Base-by-base conservation (phyloP, 2,113 vertebrate genomes). In the Stictonetta naevosa region DNA sequence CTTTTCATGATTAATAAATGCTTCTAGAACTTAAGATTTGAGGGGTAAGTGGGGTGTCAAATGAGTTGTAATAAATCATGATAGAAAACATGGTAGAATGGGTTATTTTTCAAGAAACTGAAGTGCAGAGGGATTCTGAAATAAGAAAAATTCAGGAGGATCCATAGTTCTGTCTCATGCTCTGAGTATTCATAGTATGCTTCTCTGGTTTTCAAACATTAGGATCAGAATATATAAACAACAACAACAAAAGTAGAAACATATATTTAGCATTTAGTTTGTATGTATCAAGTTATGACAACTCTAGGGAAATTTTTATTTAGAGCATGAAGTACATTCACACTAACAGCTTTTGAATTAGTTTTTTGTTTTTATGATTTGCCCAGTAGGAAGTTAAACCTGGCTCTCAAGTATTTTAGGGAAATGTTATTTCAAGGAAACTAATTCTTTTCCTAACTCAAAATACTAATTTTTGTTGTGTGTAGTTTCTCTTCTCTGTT, bases 361-460 rank as follows among this genome's bases (percentile, higher is more conserved):
- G 5, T 19, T 60, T n/a, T 3, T 21, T 10, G 36, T 74, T 67
- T 59, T 36, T 36, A 11, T 69, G 26, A 29, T 74, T 52, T 85
- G n/a, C n/a, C 9, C 67, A 26, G 5, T 14, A 42, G 26, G 28
- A 75, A 86, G 23, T 19, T 90, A 3, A 75, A 34, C 20, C 42
- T 22, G 8, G 3, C 44, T 75, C 31, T 50, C 63, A 4, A 8
- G 5, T 26, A 15, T 29, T 17, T 34, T 19, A 38, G 38, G 40
- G n/a, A 25, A 60, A 59, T 18, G 20, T 64, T 59, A 4, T 74
- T 18, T 15, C 1, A 88, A 60, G 71, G 48, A 50, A 36, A 55
- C 11, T 8, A 12, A 5, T 1, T 44, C 62, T 67, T 10, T 42
- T 16, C 6, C 3, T 6, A 60, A 3, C 10, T 33, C 6, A 8